Conservation (phyloP, 2,888 invertebrate species). For the Belgica antarctica region DNA sequence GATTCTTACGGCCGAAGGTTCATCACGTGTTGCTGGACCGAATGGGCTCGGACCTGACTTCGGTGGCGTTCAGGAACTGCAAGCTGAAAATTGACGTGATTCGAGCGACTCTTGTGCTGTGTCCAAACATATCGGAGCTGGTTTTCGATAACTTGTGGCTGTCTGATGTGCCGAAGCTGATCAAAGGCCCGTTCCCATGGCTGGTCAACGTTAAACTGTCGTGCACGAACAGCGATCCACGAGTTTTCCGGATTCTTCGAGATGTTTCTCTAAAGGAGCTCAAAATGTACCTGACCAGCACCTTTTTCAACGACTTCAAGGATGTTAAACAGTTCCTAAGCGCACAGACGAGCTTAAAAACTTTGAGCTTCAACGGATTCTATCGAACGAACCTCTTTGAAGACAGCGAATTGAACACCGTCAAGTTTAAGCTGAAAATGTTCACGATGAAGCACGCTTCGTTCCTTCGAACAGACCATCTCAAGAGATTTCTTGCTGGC, state of each 20-base stretch:
- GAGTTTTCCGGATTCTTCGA: not conserved
- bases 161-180: not conserved
- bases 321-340: not conserved
- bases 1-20: not conserved
- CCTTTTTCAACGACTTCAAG: not conserved
- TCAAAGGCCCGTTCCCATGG: not conserved
- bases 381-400: not conserved
- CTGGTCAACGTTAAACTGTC: not conserved
- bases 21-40: not conserved
- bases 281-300: too few relatives aligned
- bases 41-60: not conserved
- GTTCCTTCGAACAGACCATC: not conserved
- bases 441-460: not conserved
- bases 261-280: not conserved
- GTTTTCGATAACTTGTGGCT: not conserved
- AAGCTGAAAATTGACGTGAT: not conserved
- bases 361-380: not conserved
- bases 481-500: not conserved
- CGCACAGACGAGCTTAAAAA: not conserved
- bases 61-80: not conserved
- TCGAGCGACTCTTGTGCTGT: not conserved
- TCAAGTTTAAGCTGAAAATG: not conserved
- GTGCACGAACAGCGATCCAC: not conserved
- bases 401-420: not conserved
- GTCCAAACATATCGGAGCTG: not conserved